Base-by-base conservation (phyloP, 2,113 vertebrate species). In the Agapornis roseicollis region DNA sequence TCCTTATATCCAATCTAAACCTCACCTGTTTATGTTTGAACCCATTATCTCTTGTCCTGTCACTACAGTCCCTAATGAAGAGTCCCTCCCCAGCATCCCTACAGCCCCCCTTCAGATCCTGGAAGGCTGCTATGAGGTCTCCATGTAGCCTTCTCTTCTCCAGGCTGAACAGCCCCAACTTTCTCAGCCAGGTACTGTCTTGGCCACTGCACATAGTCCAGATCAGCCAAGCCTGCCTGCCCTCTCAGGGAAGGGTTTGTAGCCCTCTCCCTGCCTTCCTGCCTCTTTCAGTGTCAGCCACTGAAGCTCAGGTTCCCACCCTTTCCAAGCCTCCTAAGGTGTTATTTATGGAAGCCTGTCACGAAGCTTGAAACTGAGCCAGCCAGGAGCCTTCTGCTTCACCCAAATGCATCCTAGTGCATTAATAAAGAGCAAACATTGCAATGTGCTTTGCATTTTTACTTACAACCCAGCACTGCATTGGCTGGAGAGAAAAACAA, bases 401-500 rank as follows among this genome's bases (percentile, higher is more conserved):
- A 91, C 82, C 35, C 65, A 0, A 81, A 91, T 84, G 85, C 95
- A 88, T 96, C 94, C 81, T 90, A 90, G 92, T 93, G 94, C 88
- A 85, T 94, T 96, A 95, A 95, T 95, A 96, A 93, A 96, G 56
- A 96, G 90, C 90, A 96, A 96, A 96, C 90, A 96, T 92, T 92
- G 82, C 95, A 93, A 63, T 83, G 94, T 96, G 96, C 90, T 96
- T 88, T 91, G 95, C 94, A 97, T 97, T 95, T 91, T 85, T 93
- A 94, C 89, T 90, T 73, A 85, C 28, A 53, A 80, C 70, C 84
- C 53, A 77, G 79, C 60, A 80, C 91, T 77, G 94, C 91, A 78
- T 90, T 95, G 93, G 91, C 90, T 93, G 64, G 74, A 95, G 53
- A 80, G 79, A 60, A 92, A 88, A 94, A 85, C 81, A 85, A 61